Evolutionary conservation across 2,888 invertebrate genomes (phyloP), one percentile per base, ranked within the genome.

Genomic region (Orthosia gracilis): DNA sequence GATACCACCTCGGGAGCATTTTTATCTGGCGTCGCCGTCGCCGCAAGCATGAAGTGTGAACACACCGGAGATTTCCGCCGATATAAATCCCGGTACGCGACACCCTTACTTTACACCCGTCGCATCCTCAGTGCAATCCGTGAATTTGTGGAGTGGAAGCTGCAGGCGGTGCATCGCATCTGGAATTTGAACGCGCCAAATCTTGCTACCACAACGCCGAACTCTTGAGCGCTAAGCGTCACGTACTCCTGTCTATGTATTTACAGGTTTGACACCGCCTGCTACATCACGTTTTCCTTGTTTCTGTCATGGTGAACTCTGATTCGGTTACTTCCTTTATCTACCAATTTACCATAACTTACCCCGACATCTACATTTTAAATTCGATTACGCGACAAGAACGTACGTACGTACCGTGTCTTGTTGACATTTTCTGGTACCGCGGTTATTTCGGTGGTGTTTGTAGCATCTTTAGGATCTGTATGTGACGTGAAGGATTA

Each of bases 71-170:
- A 94, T 94, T 94, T 93, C 91, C 93, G 89, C 92, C 91, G 92
- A 93, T 94, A 94, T 95, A 95, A 95, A 95, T 95, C 94, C 92
- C 90, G 90, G 91, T 89, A 91, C 90, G 92, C 91, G 93, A 94
- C 94, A 93, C 91, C 92, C 90, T 89, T 90, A 91, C 92, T 92
- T 92, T 93, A 92, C 91, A 89, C 91, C 88, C 92, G 90, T 89
- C 90, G 92, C 89, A 87, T 91, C 88, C 87, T 87, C 90, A 84
- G 84, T 89, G 91, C 92, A 92, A 94, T 93, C 92, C 92, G 90
- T 90, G 92, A 94, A 95, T 95, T 94, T 94, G 93, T 93, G 91
- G 89, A 92, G 90, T 92, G 91, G 91, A 94, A 90, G 90, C 91
- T 78, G 61, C 89, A 90, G 85, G 87, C 89, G 89, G 89, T 93